Percentiles rank a stretch among this genome's conserved stretches.
phyloP scores from a whole-genome alignment of 2,113 vertebrate species.

The Mastomys coucha region DNA sequence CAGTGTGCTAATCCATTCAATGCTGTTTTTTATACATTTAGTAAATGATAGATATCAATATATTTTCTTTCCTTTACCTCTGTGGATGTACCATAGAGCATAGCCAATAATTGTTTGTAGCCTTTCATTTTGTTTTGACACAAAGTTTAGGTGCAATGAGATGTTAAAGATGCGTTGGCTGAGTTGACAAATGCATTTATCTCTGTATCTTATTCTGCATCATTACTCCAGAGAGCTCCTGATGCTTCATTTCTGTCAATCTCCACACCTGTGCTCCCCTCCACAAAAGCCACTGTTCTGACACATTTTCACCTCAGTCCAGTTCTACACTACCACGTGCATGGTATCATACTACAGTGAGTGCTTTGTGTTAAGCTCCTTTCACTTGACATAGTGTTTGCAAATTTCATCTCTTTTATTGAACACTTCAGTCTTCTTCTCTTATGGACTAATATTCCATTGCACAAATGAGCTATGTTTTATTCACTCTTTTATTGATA shows the following conservation, averaged over 20 bases:
- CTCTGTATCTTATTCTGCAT: not conserved
- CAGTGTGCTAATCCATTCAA: too few species aligned
- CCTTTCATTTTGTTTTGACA: not conserved
- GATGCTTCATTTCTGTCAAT: not conserved
- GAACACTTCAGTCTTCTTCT: not conserved
- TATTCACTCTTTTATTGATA: not conserved
- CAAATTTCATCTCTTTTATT: not conserved
- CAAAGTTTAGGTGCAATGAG: not conserved
- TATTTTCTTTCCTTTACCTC: not conserved
- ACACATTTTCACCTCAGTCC: not conserved
- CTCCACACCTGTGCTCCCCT: not conserved
- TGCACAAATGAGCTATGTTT: not conserved
- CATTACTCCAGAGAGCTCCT: not conserved
- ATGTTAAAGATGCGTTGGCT: not conserved
- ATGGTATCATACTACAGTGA: not conserved
- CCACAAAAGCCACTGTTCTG: not conserved
- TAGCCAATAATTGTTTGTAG: not conserved
- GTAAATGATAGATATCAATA: not conserved
- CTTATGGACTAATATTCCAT: not conserved
- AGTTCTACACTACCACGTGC: not conserved
- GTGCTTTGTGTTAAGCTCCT: not conserved
- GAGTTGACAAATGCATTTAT: not conserved
- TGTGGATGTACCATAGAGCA: not conserved
- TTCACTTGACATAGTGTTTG: not conserved
- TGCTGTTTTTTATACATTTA: not conserved